Conservation (phyloP, 1,140 invertebrate genomes). For the Aradophagus sp. region DNA sequence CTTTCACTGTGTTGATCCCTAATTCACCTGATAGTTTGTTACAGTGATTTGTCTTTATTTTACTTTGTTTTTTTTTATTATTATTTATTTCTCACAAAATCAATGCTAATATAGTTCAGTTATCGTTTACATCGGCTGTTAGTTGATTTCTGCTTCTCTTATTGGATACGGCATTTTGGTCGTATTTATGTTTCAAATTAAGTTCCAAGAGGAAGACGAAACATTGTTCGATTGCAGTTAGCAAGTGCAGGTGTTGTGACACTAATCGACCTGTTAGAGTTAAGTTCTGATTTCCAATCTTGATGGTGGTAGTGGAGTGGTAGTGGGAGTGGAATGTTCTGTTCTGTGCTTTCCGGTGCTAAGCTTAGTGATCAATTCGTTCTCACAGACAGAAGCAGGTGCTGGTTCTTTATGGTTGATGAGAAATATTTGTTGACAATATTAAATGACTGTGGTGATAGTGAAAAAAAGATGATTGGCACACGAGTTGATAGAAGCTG, state of each 20-base stretch:
- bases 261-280: constrained; percentile 1
- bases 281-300: too few relatives aligned
- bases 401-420: too few relatives aligned
- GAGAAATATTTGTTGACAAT: too few relatives aligned
- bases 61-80: constrained; percentile 3
- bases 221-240: too few relatives aligned
- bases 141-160: too few relatives aligned
- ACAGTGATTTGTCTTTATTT: too few relatives aligned
- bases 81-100: neutral
- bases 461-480: constrained; percentile 6
- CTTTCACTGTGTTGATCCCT: constrained; percentile 66
- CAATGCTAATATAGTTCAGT: too few relatives aligned
- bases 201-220: too few relatives aligned
- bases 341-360: constrained; percentile 20
- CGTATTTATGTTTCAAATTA: too few relatives aligned
- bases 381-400: constrained; percentile 17
- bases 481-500: constrained; percentile 8
- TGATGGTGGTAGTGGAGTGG: constrained; percentile 22
- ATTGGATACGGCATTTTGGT: too few relatives aligned
- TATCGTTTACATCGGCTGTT: too few relatives aligned
- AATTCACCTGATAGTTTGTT: constrained; percentile 59
- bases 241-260: constrained; percentile 42
- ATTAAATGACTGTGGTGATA: constrained; percentile 23
- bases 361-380: constrained; percentile 7
- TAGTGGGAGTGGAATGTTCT: constrained; percentile 7